These are phyloP conservation scores for Esperia sulphurella DNA, from an alignment of 2,888 invertebrate species.

Conservation along the genomic window DNA sequence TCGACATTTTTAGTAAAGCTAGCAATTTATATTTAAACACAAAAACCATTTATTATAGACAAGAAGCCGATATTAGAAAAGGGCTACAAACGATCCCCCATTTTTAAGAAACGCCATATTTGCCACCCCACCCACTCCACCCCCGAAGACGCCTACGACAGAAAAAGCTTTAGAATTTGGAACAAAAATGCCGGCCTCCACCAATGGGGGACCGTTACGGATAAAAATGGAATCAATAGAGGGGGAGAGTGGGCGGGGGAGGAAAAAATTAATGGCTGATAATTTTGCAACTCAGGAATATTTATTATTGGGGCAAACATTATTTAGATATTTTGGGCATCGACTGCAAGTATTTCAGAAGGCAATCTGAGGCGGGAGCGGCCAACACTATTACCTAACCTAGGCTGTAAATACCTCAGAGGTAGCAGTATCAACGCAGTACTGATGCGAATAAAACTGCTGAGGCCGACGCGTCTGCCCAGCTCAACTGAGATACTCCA, in stretches of 20 bases:
- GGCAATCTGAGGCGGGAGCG: no score
- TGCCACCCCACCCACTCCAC: conserved; percentile 32
- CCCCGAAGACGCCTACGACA: conserved; percentile 59
- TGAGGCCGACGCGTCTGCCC: no score
- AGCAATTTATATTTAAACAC: no score
- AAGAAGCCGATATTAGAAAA: background rate
- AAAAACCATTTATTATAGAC: background rate
- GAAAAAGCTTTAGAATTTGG: conserved; percentile 69
- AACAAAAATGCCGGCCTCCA: conserved; percentile 62
- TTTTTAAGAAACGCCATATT: conserved; percentile 55
- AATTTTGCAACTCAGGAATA: background rate
- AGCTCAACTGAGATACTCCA: no score
- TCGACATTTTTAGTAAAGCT: no score
- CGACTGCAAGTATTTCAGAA: no score
- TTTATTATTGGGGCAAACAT: no score
- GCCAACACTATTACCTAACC: no score
- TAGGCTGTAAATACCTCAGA: background rate
- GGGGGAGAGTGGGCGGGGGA: conserved; percentile 27
- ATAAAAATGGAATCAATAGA: conserved; percentile 65
- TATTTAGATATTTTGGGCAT: background rate
- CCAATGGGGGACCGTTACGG: conserved; percentile 52
- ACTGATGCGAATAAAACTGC: no score
- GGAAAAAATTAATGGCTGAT: conserved; percentile 27
- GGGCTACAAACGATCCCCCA: conserved; percentile 11
- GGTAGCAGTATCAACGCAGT: no score